Evolutionary conservation across 1,140 invertebrate genomes (phyloP), one percentile per base, ranked within the genome.

Genomic region (Brachionus rotundiformis): DNA sequence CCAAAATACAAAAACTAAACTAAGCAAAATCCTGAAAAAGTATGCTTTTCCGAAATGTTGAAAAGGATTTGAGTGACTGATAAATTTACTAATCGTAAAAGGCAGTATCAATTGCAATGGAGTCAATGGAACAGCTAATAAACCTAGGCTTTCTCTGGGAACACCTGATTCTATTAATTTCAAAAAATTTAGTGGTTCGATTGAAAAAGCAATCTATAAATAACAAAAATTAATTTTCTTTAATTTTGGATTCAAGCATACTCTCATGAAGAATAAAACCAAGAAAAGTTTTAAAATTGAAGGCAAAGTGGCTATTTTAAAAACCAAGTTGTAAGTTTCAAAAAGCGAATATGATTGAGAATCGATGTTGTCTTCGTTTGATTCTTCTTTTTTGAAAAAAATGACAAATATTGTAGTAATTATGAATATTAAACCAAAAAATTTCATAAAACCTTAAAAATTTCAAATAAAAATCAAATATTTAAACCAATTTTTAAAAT

Each of bases 161-260:
- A 99, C 93, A 31, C 98, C 97, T 68, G 92, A 92, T 88, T 98
- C 96, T 6, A 98, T 92, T 16, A 98, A 88, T 89, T 99, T 99
- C 63, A 99, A 90, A 33, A 93, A 92, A 19, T 96, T 96, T 0
- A 98, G 94, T 29, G 93, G 92, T 90, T 99, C 98, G 36, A 39
- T 59, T 93, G 92, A 19, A 79, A 79, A 79, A 7, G 76, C 76
- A 31, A 79, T 59, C 76, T 79, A 36, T 59, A 19, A 13, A 59
- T 59, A 33, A 59, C 11, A 29, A 1, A n/a, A 33, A 2, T 79
- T n/a, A 41, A n/a, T 36, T 39, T 73, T 44, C 41, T 63, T n/a
- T 61, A 39, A 63, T 79, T 54, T 41, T 19, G 2, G 11, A 79
- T 11, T 16, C 95, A 94, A 90, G 98, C 6, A 6, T 68, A 98